phyloP scores from a whole-genome alignment of 2,888 invertebrate genomes.

The Sisyra nigra region DNA sequence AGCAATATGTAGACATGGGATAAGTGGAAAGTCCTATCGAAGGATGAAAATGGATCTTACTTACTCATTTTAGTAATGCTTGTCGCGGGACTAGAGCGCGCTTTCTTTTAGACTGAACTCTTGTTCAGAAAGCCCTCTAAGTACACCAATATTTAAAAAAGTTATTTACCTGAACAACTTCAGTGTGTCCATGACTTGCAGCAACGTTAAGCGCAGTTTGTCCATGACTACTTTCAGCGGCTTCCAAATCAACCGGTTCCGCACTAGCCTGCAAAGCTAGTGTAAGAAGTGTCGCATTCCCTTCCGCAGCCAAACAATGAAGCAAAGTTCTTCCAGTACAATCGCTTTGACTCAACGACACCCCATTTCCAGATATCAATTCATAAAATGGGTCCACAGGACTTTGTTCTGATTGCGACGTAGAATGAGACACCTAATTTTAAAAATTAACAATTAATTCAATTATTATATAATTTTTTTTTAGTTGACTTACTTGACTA shows the following conservation, averaged over 20 bases:
- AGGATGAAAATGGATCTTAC: slow-evolving; percentile 5
- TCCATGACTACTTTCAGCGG: slow-evolving; percentile 56
- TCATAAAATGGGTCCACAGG: slow-evolving; percentile 6
- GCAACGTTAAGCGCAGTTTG: slow-evolving; percentile 79
- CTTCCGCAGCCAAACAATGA: slow-evolving; percentile 60
- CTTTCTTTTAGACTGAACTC: too few species aligned
- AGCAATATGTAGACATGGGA: too few species aligned
- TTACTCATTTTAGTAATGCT: not conserved
- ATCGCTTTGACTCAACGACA: slow-evolving; percentile 18
- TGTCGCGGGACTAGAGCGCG: too few species aligned
- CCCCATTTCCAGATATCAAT: slow-evolving; percentile 9
- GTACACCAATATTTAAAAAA: too few species aligned
- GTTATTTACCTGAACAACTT: slow-evolving; percentile 43
- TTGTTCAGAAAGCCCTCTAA: not conserved
- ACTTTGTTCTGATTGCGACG: slow-evolving; percentile 7
- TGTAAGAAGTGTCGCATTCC: slow-evolving; percentile 49
- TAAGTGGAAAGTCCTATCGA: too few species aligned
- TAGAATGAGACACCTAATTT: slow-evolving; percentile 5
- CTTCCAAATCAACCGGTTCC: slow-evolving; percentile 40
- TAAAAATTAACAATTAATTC: not conserved
- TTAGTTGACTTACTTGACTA: slow-evolving; percentile 23
- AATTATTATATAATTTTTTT: not conserved
- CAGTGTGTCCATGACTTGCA: slow-evolving; percentile 58
- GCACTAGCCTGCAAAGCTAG: slow-evolving; percentile 39
- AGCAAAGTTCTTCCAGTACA: slow-evolving; percentile 45